Base-by-base conservation (phyloP, 1,140 invertebrate genomes). In the Ooceraea biroi region DNA sequence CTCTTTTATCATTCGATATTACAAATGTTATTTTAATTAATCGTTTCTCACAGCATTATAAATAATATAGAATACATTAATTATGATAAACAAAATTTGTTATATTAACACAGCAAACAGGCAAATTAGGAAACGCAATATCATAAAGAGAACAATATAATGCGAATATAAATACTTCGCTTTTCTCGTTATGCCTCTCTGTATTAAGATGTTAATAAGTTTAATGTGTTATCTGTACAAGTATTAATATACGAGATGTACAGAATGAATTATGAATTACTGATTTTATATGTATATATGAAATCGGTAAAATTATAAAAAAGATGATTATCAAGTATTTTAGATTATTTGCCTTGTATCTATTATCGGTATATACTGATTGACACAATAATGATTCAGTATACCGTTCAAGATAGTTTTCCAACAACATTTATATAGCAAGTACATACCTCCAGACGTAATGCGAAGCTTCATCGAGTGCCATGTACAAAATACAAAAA, bases 301-400 rank as follows among this genome's bases (percentile, higher is more conserved):
- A 36, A 36, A 36, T 36, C 36, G 36, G 11, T 50, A 77, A 30
- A 25, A 22, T 11, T 71, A 82, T 41, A 77, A 72, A 50, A 77
- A 8, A 74, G 57, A 50, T 84, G 61, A 74, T 77, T 58, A 83
- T 58, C 10, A 14, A 57, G 22, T 36, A 48, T 84, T 12, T 83
- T 86, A 84, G 55, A 71, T 82, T 84, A 87, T 87, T 74, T 84
- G 86, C 69, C 74, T 88, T 86, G 83, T 55, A 73, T 65, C 57
- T 80, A 76, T 19, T 61, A 61, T 27, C 11, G 12, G 11, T 17
- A n/a, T n/a, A n/a, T n/a, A 74, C 14, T 22, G 25, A 48, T 30
- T 65, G 7, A 3, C 2, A 44, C n/a, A 65, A 14, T 83, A 52
- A 85, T 82, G 48, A 87, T 41, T 82, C 58, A 41, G 27, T 25